Conservation (phyloP, 2,888 invertebrate genomes). For the Pristionchus fissidentatus region DNA sequence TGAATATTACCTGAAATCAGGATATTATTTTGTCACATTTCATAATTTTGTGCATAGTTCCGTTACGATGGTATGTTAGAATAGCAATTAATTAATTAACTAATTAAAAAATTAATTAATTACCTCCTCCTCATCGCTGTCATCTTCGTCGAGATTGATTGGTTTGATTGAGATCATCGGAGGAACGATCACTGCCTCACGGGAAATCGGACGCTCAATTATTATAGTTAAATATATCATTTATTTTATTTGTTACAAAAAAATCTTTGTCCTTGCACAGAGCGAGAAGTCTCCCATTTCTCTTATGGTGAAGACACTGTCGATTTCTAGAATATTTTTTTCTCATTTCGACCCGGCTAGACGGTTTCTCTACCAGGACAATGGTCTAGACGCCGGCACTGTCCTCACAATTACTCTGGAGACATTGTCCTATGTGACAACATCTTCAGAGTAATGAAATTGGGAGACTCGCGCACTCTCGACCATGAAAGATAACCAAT, state of each 20-base stretch:
- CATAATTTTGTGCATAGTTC: neutral
- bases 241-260: neutral
- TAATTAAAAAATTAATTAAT: neutral
- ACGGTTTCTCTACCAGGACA: too few species aligned
- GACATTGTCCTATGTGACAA: too few species aligned
- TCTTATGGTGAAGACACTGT: too few species aligned
- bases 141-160: conserved; percentile 26
- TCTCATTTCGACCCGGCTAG: too few species aligned
- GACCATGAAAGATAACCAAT: too few species aligned
- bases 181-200: neutral
- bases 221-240: neutral
- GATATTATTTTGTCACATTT: neutral
- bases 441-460: too few species aligned
- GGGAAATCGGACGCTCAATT: conserved; percentile 26
- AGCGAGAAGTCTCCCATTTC: too few species aligned
- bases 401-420: too few species aligned
- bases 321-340: too few species aligned
- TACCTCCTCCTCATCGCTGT: conserved; percentile 47
- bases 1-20: conserved; percentile 37
- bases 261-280: too few species aligned
- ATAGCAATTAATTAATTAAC: neutral
- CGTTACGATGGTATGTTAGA: neutral
- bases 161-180: conserved; percentile 26
- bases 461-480: too few species aligned
- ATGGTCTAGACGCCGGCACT: too few species aligned